Conservation (phyloP, 2,113 vertebrate species). For the Azemiops feae region DNA sequence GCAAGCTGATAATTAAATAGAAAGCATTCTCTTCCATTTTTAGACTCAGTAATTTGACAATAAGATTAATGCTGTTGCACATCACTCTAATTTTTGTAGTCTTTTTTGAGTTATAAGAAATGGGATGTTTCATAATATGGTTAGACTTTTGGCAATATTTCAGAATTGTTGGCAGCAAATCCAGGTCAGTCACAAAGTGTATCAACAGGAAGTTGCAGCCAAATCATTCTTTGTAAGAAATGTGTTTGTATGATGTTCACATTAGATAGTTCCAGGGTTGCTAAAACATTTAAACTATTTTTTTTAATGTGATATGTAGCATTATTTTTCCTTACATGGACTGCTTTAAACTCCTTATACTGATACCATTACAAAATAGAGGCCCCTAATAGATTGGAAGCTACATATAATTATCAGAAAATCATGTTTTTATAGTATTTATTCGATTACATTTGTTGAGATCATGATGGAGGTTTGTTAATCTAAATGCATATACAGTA, state of each 20-base stretch:
- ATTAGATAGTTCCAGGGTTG: neutral
- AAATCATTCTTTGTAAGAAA: neutral
- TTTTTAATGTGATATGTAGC: neutral
- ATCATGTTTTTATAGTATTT: neutral
- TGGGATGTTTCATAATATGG: neutral
- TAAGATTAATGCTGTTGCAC: neutral
- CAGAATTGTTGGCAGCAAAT: neutral
- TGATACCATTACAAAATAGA: rapidly evolving
- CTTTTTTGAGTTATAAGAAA: neutral
- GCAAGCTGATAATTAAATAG: neutral
- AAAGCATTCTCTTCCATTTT: neutral
- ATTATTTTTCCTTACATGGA: neutral
- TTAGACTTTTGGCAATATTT: neutral
- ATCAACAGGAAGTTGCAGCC: neutral
- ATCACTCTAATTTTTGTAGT: neutral
- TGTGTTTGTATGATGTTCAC: neutral
- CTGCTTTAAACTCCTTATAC: neutral
- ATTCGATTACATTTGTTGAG: neutral
- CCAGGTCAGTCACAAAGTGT: neutral
- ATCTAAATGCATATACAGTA: neutral
- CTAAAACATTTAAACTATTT: neutral
- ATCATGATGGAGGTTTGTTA: neutral
- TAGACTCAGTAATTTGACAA: neutral
- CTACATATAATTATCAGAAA: neutral
- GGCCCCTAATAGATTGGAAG: neutral